Percentiles rank a stretch among this genome's conserved stretches.
Conservation (phyloP, 2,113 vertebrate genomes). For the Rhea americana region DNA sequence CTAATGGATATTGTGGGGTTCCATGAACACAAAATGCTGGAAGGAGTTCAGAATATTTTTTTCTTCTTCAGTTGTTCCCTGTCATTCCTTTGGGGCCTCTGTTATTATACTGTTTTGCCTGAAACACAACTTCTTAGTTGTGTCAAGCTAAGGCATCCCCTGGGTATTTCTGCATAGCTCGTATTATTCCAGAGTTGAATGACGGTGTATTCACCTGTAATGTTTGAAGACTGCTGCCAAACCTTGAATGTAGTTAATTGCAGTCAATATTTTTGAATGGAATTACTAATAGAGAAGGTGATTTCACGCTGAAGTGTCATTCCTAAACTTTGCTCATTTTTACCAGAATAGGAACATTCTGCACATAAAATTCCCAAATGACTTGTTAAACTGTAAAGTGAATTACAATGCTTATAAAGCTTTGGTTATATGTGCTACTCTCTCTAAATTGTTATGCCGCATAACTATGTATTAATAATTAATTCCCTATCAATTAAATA, state of each 20-base stretch:
- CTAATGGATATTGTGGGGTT: accelerated
- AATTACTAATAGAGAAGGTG: constrained; percentile 53
- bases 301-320: constrained; percentile 65
- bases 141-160: constrained; percentile 63
- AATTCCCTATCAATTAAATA: constrained; percentile 2
- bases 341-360: constrained; percentile 46
- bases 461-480: constrained; percentile 24
- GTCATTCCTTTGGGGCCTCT: constrained; percentile 28
- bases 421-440: constrained; percentile 34
- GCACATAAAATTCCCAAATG: constrained; percentile 50
- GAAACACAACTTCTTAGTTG: constrained; percentile 71
- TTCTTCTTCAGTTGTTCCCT: background rate
- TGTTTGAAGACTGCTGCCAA: constrained; percentile 69
- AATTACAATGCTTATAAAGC: constrained; percentile 20
- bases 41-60: constrained; percentile 18
- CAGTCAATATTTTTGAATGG: constrained; percentile 73
- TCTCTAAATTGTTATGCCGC: constrained; percentile 20
- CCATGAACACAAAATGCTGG: background rate
- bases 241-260: constrained; percentile 66
- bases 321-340: constrained; percentile 65
- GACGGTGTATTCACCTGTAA: constrained; percentile 65
- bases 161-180: constrained; percentile 74
- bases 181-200: constrained; percentile 66
- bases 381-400: constrained; percentile 62
- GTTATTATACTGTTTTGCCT: constrained; percentile 38